These are phyloP conservation scores for Archips crataeganus DNA, from an alignment of 2,888 invertebrate species.

Conservation along the genomic window DNA sequence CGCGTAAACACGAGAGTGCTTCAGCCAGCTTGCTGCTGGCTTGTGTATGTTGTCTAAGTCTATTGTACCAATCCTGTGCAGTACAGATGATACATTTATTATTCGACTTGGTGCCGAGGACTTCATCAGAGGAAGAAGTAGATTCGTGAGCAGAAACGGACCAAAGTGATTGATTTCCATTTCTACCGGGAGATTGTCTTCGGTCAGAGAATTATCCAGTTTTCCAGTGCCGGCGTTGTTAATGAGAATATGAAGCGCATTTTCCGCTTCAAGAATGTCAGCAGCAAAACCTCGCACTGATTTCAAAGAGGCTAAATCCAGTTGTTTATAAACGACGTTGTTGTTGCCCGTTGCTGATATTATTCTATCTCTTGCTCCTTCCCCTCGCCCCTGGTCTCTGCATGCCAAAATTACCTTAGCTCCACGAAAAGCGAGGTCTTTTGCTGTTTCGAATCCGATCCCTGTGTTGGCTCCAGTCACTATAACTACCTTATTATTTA, in stretches of 20 bases:
- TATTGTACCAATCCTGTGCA: slow-evolving; percentile 88
- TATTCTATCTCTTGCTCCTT: slow-evolving; percentile 84
- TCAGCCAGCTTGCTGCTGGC: slow-evolving; percentile 77
- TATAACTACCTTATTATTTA: slow-evolving; percentile 63
- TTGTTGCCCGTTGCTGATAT: slow-evolving; percentile 87
- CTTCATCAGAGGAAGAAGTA: slow-evolving; percentile 91
- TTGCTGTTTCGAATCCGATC: slow-evolving; percentile 66
- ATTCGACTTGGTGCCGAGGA: slow-evolving; percentile 89
- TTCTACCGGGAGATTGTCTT: slow-evolving; percentile 93
- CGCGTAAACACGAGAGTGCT: slow-evolving; percentile 83
- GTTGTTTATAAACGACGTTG: slow-evolving; percentile 87
- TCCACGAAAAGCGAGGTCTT: slow-evolving; percentile 74
- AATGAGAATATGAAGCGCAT: slow-evolving; percentile 90
- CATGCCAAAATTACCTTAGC: slow-evolving; percentile 84
- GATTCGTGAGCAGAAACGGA: slow-evolving; percentile 94
- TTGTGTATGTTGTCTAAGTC: slow-evolving; percentile 89
- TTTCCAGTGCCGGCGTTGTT: slow-evolving; percentile 94
- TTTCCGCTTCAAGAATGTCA: slow-evolving; percentile 89
- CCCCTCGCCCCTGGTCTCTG: slow-evolving; percentile 64
- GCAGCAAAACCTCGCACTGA: slow-evolving; percentile 92
- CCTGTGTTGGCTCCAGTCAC: slow-evolving; percentile 68
- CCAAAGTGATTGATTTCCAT: slow-evolving; percentile 96
- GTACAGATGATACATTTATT: slow-evolving; percentile 90
- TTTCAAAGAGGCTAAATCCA: slow-evolving; percentile 90
- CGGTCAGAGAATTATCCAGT: slow-evolving; percentile 87